Evolutionary conservation across 2,113 vertebrate genomes (phyloP).

Genomic region (Chionis minor): DNA sequence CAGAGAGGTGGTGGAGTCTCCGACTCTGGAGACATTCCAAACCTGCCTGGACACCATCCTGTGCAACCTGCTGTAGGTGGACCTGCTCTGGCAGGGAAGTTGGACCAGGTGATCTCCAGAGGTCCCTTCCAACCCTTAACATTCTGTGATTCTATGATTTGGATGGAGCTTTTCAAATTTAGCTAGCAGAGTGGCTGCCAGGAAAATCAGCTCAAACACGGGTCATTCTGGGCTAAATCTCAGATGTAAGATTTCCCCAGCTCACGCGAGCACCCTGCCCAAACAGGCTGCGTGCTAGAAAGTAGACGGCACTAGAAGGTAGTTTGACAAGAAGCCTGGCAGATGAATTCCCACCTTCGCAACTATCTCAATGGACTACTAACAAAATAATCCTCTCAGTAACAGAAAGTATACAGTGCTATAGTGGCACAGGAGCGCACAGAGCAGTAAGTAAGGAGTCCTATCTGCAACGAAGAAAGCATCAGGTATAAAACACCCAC

Average conservation of each 20-base stretch:
- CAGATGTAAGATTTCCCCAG: neutral
- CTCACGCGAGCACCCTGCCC: neutral
- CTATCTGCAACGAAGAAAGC: neutral
- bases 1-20: too few species aligned
- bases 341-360: neutral
- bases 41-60: too few species aligned
- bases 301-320: neutral
- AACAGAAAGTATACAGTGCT: neutral
- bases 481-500: neutral
- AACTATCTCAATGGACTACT: neutral
- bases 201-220: neutral
- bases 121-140: too few species aligned
- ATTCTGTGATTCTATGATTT: too few species aligned
- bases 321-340: neutral
- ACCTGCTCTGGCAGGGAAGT: too few species aligned
- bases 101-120: too few species aligned
- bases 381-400: neutral
- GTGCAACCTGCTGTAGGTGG: too few species aligned
- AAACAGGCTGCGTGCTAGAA: neutral
- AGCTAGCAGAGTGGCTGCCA: neutral
- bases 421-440: neutral
- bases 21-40: too few species aligned
- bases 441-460: neutral
- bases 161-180: neutral
- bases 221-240: neutral